Base-by-base conservation (phyloP, 2,797 vertebrate species). In the Labroides dimidiatus region DNA sequence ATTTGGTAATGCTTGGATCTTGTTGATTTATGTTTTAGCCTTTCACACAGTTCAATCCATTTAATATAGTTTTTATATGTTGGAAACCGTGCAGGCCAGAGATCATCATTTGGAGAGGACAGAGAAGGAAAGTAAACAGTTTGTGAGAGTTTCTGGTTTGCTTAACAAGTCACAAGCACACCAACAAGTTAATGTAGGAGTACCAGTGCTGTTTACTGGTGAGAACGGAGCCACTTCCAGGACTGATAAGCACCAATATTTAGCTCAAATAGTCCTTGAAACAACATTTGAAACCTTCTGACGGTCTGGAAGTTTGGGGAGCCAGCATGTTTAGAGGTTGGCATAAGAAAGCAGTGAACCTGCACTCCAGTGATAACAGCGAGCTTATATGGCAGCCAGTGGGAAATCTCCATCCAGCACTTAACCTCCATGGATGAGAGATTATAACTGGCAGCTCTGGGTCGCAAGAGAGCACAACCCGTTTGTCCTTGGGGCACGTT, bases 311-410 rank as follows among this genome's bases (percentile, higher is more conserved):
- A 78, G 82, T 91, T 83, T 63, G 64, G 23, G 59, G 64, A 69
- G 66, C 30, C 53, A 45, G 61, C 57, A 78, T 80, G 75, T 87
- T 87, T 80, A 56, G 77, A 72, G 69, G 76, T 66, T 47, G 67
- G 44, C 51, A 36, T 89, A 90, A 80, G 72, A 78, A 90, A 92
- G 78, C 72, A 49, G 65, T 78, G 80, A 87, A 93, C 84, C 89
- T 93, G 90, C 80, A 87, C 80, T 78, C 71, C 27, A 41, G 79
- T 64, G 90, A 93, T 93, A 93, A 92, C 89, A 72, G 80, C 71
- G 77, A 72, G 87, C 87, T 91, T 87, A 85, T 84, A 55, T 71
- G 47, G 69, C 81, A 85, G 81, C 68, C 80, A 67, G 70, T 76
- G 70, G 66, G 76, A 86, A 86, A 89, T 85, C 81, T 89, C 83